Conservation (phyloP, 2,113 vertebrate genomes). For the Melanerpes formicivorus region DNA sequence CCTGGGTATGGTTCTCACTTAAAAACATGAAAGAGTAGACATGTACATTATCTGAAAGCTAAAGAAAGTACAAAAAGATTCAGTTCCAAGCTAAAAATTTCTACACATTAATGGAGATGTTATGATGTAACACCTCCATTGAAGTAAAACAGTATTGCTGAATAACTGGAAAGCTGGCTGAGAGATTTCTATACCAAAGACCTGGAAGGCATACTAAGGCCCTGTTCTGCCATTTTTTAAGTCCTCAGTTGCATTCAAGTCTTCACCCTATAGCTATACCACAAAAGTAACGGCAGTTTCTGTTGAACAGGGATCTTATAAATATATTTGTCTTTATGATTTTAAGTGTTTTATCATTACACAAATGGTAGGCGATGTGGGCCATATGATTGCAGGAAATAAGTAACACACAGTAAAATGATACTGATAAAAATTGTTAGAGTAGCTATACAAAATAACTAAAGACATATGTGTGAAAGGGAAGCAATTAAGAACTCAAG, state of each 20-base stretch:
- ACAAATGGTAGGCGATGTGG: accelerated
- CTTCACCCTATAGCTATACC: not conserved
- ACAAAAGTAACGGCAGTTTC: not conserved
- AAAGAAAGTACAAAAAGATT: not conserved
- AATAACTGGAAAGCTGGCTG: not conserved
- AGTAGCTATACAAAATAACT: not conserved
- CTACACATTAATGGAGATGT: not conserved
- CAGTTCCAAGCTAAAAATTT: not conserved
- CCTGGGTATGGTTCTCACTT: not conserved
- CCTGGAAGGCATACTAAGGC: not conserved
- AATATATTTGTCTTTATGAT: not conserved
- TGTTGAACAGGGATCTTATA: not conserved
- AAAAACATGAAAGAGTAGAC: not conserved
- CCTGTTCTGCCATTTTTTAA: not conserved
- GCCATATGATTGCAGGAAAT: not conserved
- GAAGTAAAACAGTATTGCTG: not conserved
- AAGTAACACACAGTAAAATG: not conserved
- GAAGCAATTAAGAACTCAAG: not conserved
- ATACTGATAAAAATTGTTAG: not conserved
- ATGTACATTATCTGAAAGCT: not conserved
- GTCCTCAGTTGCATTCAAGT: not conserved
- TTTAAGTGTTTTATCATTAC: accelerated
- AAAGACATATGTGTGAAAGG: not conserved
- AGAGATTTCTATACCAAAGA: not conserved
- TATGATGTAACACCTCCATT: not conserved